Conservation (phyloP, 2,888 invertebrate species). For the Oscheius sp. region DNA sequence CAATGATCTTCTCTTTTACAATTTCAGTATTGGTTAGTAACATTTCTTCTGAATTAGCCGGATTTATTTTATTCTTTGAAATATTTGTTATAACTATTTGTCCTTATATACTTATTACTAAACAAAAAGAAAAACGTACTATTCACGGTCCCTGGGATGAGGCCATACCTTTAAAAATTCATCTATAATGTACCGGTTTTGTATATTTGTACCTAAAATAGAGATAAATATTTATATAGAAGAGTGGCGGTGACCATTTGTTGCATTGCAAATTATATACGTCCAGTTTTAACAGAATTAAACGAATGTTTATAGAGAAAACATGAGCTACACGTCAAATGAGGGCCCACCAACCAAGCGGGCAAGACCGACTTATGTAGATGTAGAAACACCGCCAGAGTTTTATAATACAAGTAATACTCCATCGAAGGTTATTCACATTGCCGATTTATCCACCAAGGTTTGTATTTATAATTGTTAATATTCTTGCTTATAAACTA, state of each 20-base stretch:
- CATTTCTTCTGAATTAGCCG: slow-evolving; percentile 41
- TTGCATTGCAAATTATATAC: too few species aligned
- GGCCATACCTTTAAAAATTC: slow-evolving; percentile 77
- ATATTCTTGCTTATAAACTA: not conserved
- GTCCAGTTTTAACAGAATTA: not conserved
- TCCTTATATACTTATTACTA: slow-evolving; percentile 74
- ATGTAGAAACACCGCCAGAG: slow-evolving; percentile 9
- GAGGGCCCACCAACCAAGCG: slow-evolving; percentile 44
- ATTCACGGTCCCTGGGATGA: slow-evolving; percentile 99
- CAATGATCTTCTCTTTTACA: slow-evolving; percentile 66
- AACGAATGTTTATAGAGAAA: not conserved
- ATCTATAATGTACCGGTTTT: not conserved
- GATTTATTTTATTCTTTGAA: slow-evolving; percentile 44
- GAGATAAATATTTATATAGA: too few species aligned
- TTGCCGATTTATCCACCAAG: slow-evolving; percentile 74
- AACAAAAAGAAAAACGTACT: slow-evolving; percentile 79
- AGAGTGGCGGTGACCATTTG: too few species aligned
- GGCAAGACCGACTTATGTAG: slow-evolving; percentile 10
- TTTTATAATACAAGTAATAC: slow-evolving; percentile 73
- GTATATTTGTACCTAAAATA: not conserved
- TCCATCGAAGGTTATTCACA: slow-evolving; percentile 76
- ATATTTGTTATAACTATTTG: slow-evolving; percentile 75
- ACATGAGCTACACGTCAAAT: not conserved
- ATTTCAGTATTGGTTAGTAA: slow-evolving; percentile 39
- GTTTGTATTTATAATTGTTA: slow-evolving; percentile 29